Conservation (phyloP, 92 coral and sea anemone species). For the Porites divaricata region DNA sequence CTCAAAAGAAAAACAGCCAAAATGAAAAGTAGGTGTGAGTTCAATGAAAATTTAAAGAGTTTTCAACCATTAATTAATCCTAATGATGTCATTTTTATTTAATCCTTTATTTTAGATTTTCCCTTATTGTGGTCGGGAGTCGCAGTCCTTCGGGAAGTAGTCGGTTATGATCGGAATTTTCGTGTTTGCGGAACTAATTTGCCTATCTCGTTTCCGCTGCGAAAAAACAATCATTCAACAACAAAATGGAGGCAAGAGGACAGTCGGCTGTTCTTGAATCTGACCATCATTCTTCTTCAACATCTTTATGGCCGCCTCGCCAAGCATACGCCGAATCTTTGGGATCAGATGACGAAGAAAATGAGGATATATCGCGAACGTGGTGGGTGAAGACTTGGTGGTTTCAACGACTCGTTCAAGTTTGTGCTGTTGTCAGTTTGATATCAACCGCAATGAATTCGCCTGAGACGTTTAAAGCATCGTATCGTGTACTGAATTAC, state of each 20-base stretch:
- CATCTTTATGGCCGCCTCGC: slow-evolving; percentile 82
- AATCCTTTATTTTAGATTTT: not conserved
- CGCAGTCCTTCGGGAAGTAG: slow-evolving; percentile 6
- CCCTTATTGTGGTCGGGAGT: slow-evolving; percentile 13
- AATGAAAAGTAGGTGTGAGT: not conserved
- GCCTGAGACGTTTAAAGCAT: slow-evolving; percentile 75
- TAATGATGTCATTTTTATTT: too few relatives aligned
- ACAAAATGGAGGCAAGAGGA: slow-evolving; percentile 40
- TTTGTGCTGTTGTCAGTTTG: slow-evolving; percentile 87
- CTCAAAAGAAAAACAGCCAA: not conserved
- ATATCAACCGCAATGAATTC: slow-evolving; percentile 92
- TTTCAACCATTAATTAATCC: not conserved
- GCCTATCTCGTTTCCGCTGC: slow-evolving; percentile 28
- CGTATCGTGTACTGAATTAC: slow-evolving; percentile 50
- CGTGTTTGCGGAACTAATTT: not conserved
- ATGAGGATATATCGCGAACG: slow-evolving; percentile 78
- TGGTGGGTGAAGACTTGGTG: slow-evolving; percentile 94
- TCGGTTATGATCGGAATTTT: slow-evolving; percentile 27
- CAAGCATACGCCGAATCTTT: slow-evolving; percentile 78
- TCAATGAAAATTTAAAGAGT: not conserved
- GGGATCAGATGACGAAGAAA: slow-evolving; percentile 91
- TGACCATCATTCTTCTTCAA: slow-evolving; percentile 86
- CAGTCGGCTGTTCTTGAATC: slow-evolving; percentile 62
- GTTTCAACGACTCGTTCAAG: slow-evolving; percentile 97
- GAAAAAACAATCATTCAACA: not conserved